phyloP scores from a whole-genome alignment of 2,113 vertebrate species.

The Nycticebus coucang region DNA sequence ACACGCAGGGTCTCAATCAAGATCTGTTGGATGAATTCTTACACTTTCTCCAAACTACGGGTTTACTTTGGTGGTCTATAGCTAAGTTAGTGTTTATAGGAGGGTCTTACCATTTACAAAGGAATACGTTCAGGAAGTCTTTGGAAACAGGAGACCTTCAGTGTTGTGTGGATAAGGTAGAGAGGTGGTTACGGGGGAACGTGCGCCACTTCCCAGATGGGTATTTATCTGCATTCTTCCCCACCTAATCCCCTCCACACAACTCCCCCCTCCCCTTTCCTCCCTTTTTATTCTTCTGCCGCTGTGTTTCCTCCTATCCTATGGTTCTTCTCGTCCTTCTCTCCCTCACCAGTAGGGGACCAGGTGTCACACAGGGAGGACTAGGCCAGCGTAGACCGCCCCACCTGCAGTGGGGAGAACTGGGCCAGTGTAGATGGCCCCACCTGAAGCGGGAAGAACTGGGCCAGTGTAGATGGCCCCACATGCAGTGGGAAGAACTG shows the following conservation, averaged over 20 bases:
- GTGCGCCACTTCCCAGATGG: no score
- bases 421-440: no score
- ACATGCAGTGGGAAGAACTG: no score
- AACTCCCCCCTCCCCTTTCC: not conserved
- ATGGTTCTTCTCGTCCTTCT: not conserved
- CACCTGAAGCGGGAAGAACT: no score
- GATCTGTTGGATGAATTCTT: constrained; percentile 7
- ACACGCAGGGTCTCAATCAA: constrained; percentile 2
- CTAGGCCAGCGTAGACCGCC: no score
- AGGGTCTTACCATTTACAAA: constrained; percentile 9
- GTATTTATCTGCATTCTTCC: not conserved
- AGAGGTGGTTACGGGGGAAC: not conserved
- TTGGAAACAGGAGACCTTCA: not conserved
- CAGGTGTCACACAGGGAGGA: not conserved
- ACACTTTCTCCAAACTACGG: not conserved
- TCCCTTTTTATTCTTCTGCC: not conserved
- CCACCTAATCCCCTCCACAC: not conserved
- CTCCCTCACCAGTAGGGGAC: not conserved
- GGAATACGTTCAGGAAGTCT: not conserved
- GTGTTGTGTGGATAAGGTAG: not conserved
- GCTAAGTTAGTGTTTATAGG: not conserved
- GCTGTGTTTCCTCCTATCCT: not conserved
- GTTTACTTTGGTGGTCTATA: not conserved
- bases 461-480: no score
- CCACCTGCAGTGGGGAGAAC: no score